Percentiles rank a stretch among this genome's conserved stretches.
Conservation (phyloP, 2,113 vertebrate species). For the Cygnus buccinator region DNA sequence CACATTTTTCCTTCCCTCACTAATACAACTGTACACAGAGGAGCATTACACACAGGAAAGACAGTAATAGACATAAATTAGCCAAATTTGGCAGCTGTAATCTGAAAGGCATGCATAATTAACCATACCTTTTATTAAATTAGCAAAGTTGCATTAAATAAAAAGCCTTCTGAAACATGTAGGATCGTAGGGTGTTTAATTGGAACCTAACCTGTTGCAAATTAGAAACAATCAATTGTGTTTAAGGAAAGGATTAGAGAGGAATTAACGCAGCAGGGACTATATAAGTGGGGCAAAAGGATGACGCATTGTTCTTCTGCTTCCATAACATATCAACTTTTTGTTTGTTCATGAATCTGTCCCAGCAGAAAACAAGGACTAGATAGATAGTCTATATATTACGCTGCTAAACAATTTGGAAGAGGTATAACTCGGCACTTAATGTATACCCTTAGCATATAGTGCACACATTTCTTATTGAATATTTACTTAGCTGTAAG, state of each 20-base stretch:
- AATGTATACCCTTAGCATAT: not conserved
- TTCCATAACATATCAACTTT: not conserved
- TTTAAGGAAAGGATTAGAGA: constrained; percentile 31
- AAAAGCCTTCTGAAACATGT: not conserved
- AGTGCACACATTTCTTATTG: not conserved
- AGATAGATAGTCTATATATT: not conserved
- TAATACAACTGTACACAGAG: not conserved
- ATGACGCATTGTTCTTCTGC: not conserved
- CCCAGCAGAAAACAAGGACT: not conserved
- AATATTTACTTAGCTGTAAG: not conserved
- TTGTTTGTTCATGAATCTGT: not conserved
- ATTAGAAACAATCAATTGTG: not conserved
- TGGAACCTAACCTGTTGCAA: not conserved
- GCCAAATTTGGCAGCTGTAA: not conserved
- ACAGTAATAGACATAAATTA: not conserved
- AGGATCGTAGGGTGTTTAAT: not conserved
- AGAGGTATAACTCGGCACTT: not conserved
- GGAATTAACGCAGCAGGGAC: constrained; percentile 26
- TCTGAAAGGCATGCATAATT: not conserved
- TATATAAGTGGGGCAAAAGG: not conserved
- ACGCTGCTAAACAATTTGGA: not conserved
- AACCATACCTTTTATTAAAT: not conserved
- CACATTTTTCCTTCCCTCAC: not conserved
- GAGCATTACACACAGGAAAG: not conserved
- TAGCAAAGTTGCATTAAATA: not conserved